Conservation (phyloP, 2,797 vertebrate genomes). For the Dallia pectoralis region DNA sequence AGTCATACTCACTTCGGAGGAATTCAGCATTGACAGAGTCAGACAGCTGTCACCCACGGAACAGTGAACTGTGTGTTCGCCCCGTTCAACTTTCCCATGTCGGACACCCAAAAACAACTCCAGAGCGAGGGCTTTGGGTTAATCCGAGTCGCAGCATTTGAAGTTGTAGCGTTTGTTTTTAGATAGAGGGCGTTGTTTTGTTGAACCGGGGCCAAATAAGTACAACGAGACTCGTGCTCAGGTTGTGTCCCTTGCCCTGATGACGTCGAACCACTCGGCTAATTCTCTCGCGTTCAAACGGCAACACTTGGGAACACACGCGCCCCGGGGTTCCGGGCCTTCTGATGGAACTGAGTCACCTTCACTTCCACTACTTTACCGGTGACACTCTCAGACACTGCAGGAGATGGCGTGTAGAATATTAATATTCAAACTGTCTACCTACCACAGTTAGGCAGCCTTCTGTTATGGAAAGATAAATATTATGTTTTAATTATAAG, state of each 20-base stretch:
- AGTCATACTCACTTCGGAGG: conserved; percentile 75
- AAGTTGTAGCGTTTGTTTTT: not conserved
- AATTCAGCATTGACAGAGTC: conserved; percentile 73
- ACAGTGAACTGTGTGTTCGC: conserved; percentile 62
- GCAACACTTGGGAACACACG: conserved; percentile 15
- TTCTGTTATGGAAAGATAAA: conserved; percentile 85
- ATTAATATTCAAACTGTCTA: conserved; percentile 83
- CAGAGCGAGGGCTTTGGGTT: conserved; percentile 1
- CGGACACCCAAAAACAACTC: conserved; percentile 61
- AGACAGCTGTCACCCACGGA: conserved; percentile 75
- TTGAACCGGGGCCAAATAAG: conserved; percentile 33
- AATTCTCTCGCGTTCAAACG: conserved; percentile 24
- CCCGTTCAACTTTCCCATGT: conserved; percentile 43
- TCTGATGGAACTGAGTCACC: conserved; percentile 49
- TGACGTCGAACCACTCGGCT: conserved; percentile 7
- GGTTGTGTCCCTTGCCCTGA: conserved; percentile 46
- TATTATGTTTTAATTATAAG: conserved; percentile 88
- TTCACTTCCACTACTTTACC: conserved; percentile 59
- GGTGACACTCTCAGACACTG: conserved; percentile 57
- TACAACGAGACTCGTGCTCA: conserved; percentile 23
- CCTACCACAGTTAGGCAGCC: conserved; percentile 79
- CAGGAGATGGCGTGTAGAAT: conserved; percentile 78
- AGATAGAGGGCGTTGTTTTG: conserved; percentile 28
- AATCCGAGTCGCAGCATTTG: not conserved
- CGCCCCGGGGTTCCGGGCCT: conserved; percentile 21